Evolutionary conservation across 1,140 invertebrate genomes (phyloP), one percentile per base, ranked within the genome.

Genomic region (Chironomus striatipennis): DNA sequence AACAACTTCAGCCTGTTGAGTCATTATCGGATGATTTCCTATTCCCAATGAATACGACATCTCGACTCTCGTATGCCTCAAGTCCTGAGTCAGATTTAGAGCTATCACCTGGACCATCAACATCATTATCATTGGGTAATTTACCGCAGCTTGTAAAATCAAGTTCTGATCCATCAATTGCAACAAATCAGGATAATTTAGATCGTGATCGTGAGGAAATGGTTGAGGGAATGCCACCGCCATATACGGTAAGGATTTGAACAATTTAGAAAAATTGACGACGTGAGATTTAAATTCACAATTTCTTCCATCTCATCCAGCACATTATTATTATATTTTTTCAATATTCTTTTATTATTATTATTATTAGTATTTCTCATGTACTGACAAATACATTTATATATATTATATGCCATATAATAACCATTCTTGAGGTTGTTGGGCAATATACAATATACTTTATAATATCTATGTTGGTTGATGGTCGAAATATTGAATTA

Each of bases 21-120:
- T 91, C 91, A 84, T 86, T 93, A 83, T 92, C 92, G 79, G 92
- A 94, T 87, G 96, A 99, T 88, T 96, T 98, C 89, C 90, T 98
- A 80, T 98, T 98, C 87, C 96, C 96, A 79, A 97, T 98, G 94
- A 57, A 57, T 15, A 94, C 94, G 77, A 94, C 93, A 84, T 87
- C 86, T 78, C 91, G 96, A 79, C 86, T 97, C 77, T 97, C 95
- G 80, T 98, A 97, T 85, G 95, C 95, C 76, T 96, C 94, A 79
- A 96, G 94, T 80, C 95, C 95, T 77, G 96, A 98, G 85, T 96
- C 93, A 81, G 96, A 98, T 84, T 87, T 94, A 81, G 95, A 97
- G 85, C 86, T 93, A 78, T 91, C 91, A 80, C 90, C 91, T 76
- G 90, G 88, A 78, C 89, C 89, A 75, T 88, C 88, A 77, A 80